These are phyloP conservation scores for Apteryx mantelli DNA, from an alignment of 2,113 vertebrate genomes.

Conservation along the genomic window DNA sequence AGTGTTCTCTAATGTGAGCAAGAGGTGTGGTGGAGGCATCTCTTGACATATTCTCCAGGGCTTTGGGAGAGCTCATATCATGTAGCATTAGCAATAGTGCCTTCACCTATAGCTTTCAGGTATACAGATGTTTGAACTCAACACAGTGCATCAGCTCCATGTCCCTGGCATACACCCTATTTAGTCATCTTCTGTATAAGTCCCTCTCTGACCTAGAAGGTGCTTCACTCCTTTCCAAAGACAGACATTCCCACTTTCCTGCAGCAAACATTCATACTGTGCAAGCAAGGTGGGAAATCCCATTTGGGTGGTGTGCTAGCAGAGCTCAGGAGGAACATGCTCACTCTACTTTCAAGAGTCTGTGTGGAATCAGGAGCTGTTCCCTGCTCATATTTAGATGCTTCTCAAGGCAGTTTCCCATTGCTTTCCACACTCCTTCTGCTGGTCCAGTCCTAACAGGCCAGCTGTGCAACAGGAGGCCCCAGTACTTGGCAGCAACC, in stretches of 20 bases:
- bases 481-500: not conserved
- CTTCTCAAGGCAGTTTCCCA: not conserved
- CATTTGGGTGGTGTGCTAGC: not conserved
- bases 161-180: not conserved
- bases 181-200: not conserved
- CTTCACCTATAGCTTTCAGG: not conserved
- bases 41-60: not conserved
- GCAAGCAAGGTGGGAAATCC: not conserved
- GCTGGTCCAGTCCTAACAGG: not conserved
- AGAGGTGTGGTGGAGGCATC: not conserved
- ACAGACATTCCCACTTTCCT: not conserved
- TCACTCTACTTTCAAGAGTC: too few species aligned
- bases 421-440: not conserved
- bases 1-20: not conserved
- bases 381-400: not conserved
- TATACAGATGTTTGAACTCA: not conserved
- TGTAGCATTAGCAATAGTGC: not conserved
- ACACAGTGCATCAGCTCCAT: not conserved
- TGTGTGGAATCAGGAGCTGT: not conserved
- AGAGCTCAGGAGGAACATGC: not conserved
- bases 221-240: not conserved
- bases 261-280: not conserved
- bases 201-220: not conserved
- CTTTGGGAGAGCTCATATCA: not conserved
- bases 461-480: fast-evolving